Evolutionary conservation across 1,140 invertebrate genomes (phyloP).

Genomic region (Heliconius himera): DNA sequence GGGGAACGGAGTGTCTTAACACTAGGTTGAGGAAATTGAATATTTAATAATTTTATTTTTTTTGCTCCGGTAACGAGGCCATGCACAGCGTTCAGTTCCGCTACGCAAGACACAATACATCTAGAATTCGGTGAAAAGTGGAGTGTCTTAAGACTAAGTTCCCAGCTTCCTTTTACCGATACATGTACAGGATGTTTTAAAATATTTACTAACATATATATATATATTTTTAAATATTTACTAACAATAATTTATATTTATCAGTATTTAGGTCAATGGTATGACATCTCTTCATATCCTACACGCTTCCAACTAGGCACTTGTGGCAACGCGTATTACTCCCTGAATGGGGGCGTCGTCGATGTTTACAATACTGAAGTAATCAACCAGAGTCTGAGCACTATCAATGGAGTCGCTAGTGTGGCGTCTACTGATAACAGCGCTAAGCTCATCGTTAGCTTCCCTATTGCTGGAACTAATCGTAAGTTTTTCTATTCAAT

Average conservation of each 20-base stretch:
- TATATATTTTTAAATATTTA: no score
- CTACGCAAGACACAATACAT: no score
- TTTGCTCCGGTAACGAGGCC: no score
- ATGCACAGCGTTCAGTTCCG: no score
- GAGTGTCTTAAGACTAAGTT: no score
- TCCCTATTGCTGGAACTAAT: slow-evolving; percentile 57
- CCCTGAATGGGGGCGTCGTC: slow-evolving; percentile 34
- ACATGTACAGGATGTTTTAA: no score
- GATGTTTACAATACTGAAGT: slow-evolving; percentile 63
- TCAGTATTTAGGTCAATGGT: slow-evolving; percentile 68
- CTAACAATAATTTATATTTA: slow-evolving; percentile 25
- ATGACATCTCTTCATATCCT: slow-evolving; percentile 64
- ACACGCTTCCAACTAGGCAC: slow-evolving; percentile 54
- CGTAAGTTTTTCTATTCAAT: slow-evolving; percentile 44
- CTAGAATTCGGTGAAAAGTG: no score
- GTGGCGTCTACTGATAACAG: slow-evolving; percentile 43
- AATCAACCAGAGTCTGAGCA: slow-evolving; percentile 49
- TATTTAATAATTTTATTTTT: no score
- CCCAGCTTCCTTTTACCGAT: no score
- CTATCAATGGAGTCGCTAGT: slow-evolving; percentile 49
- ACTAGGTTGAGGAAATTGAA: no score
- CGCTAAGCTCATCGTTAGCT: slow-evolving; percentile 60
- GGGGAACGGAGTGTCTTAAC: no score
- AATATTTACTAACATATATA: no score
- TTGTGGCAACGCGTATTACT: slow-evolving; percentile 58